Base-by-base conservation (phyloP, 2,113 vertebrate species). In the Cebidichthys violaceus region DNA sequence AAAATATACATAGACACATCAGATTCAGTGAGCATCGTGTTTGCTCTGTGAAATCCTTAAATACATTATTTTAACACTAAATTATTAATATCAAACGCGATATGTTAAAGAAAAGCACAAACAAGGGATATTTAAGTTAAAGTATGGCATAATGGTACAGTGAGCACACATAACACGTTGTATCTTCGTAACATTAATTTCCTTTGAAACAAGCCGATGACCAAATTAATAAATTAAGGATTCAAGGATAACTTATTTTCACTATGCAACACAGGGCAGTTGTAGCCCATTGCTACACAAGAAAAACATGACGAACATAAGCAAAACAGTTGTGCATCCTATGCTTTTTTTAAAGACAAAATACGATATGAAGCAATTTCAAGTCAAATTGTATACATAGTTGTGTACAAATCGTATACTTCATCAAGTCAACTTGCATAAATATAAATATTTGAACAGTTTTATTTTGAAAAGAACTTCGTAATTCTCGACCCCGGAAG, bases 401-500 rank as follows among this genome's bases (percentile, higher is more conserved):
- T 13, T 39, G 4, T n/a, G 35, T 39, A n/a, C 31, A 22, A 14
- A 61, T 14, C 17, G n/a, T 43, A 4, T n/a, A 2, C 20, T 35
- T 24, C 11, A 24, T 55, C 52, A 55, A 24, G 52, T 55, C 52
- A 55, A 31, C 27, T 18, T 20, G 8, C 54, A 55, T n/a, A 8
- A 14, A 29, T 15, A 29, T 15, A 29, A 2, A 17, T 59, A 57
- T 60, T 31, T 27, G 1, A 31, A 27, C 20, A 15, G 4, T 62
- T 65, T 61, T 47, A 73, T 65, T 57, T 76, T 70, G 27, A 57
- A 82, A 0, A n/a, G 0, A 18, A 3, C 4, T 17, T 29, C 4
- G 6, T 18, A 9, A 17, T 59, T 2, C 27, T 5, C 3, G 1
- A 18, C 2, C 7, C 64, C 84, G 87, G 91, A 89, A 90, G 55